Evolutionary conservation across 2,888 invertebrate species (phyloP), one percentile per base, ranked within the genome.

Genomic region (Merodon equestris): DNA sequence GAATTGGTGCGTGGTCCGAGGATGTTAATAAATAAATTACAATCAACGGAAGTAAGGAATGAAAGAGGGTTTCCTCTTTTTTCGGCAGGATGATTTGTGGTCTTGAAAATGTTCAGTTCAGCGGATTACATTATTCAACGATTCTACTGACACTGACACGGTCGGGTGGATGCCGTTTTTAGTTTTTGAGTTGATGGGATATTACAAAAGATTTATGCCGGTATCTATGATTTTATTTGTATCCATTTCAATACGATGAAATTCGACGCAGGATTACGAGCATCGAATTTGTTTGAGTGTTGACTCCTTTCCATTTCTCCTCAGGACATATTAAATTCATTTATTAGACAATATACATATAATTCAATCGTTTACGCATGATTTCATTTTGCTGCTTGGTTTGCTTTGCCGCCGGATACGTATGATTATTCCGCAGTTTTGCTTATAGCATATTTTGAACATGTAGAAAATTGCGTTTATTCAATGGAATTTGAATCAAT

Each of bases 111-210:
- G 54, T 61, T 71, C 64, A 71, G 66, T 64, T 76, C 64, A 76
- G 75, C 64, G 58, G 58, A 64, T 67, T 60, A 67, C 56, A 67
- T 74, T 61, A 57, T 67, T 67, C 67, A 74, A 74, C 50, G 67
- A 54, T 3, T 10, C 40, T 40, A 10, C n/a, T 36, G 36, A 10
- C 40, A 40, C 10, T n/a, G 5, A 9, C 10, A 9, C 36, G 5
- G 5, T 36, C 10, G 10, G 10, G 36, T 40, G n/a, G 9, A 40
- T 40, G 40, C 40, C 10, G 40, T 40, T 27, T 27, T 27, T 2
- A 27, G 27, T 7, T 27, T 27, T 27, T 7, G 7, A 27, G 3
- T 27, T 27, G 27, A 27, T 27, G 7, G 2, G 27, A n/a, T n/a
- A n/a, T n/a, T n/a, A n/a, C n/a, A n/a, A 2, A 2, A 7, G 27